Evolutionary conservation across 2,888 invertebrate genomes (phyloP).

Genomic region (Kuschelorhynchus macadamiae): DNA sequence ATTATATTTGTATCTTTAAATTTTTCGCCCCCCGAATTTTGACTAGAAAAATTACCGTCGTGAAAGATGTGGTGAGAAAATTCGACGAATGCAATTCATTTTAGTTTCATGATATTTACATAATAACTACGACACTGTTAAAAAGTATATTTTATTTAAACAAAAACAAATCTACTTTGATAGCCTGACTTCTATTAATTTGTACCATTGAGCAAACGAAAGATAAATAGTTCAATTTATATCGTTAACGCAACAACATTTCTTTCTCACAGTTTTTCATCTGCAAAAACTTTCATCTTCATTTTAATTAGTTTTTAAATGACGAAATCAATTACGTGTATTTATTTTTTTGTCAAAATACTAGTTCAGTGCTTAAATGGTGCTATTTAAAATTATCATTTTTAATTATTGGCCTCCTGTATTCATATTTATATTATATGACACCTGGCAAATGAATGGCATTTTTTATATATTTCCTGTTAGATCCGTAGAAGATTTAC

Average conservation of each 20-base stretch:
- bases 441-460: too few species aligned
- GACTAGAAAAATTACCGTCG: too few species aligned
- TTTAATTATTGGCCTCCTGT: too few species aligned
- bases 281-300: constrained; percentile 1
- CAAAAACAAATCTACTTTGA: constrained; percentile 12
- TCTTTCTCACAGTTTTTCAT: constrained; percentile 20
- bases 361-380: background rate
- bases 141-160: background rate
- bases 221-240: constrained; percentile 23
- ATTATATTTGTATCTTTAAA: too few species aligned
- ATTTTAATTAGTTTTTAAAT: background rate
- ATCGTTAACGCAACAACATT: constrained; percentile 15
- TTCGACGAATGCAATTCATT: too few species aligned
- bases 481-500: too few species aligned
- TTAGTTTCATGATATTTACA: too few species aligned
- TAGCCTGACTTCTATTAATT: constrained; percentile 7
- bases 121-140: too few species aligned
- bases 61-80: too few species aligned
- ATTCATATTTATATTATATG: too few species aligned
- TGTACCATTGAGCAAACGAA: constrained; percentile 11
- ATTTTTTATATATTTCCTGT: too few species aligned
- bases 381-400: background rate
- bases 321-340: background rate
- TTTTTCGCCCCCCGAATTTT: too few species aligned
- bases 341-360: background rate